Base-by-base conservation (phyloP, 2,888 invertebrate species). In the Halictus quadricinctus region DNA sequence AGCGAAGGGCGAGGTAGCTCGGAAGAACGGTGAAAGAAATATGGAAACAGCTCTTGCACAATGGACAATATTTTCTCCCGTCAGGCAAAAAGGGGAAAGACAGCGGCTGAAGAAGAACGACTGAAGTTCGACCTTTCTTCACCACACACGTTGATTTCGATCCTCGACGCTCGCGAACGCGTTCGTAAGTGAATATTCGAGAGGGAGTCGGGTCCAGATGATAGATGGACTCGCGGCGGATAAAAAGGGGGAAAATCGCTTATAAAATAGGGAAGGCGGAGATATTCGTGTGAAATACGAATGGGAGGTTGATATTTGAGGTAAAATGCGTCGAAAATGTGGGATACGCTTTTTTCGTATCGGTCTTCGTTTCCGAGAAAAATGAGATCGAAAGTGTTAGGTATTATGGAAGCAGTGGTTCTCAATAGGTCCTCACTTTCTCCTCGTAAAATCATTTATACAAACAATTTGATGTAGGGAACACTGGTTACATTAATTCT, bases 111-210 rank as follows among this genome's bases (percentile, higher is more conserved):
- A 50, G 73, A 25, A 41, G 70, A 36, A 50, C 73, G 58, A 36
- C 69, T 13, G 18, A 70, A 41, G 66, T 82, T 84, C 69, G 66
- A 70, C 58, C 58, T 77, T 50, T 58, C 36, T 48, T 84, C 8
- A 18, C 41, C 80, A 58, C n/a, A 58, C 58, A 25, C 69, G 46
- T 43, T 73, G 69, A 48, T 41, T 18, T 25, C 36, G 21, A 29
- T 76, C 29, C 60, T 64, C 60, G 75, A 64, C 64, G 64, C 4
- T 29, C 76, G 10, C 46, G 78, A 72, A 70, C 41, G 25, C 69
- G 69, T 18, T n/a, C 29, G n/a, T 25, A 43, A 25, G 64, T 46
- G 76, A 76, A 76, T 64, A 64, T 76, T 76, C 64, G 58, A 46
- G 21, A 18, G 29, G 64, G 18, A 46, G 60, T 75, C 75, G 60